Base-by-base conservation (phyloP, 2,113 vertebrate species). In the Amblyopsis rosae region DNA sequence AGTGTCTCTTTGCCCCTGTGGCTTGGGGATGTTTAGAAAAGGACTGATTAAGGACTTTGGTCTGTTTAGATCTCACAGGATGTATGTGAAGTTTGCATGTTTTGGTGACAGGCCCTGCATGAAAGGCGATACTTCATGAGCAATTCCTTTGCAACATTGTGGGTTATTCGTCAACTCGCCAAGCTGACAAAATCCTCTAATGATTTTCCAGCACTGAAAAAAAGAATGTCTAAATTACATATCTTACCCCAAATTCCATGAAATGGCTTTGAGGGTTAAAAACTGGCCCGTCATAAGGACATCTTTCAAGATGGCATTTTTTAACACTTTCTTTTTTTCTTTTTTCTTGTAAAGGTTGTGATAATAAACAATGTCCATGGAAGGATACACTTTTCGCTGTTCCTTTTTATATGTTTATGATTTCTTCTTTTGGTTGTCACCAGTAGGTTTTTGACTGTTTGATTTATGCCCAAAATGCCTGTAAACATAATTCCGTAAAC, bases 61-160 rank as follows among this genome's bases (percentile, higher is more conserved):
- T 77, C 73, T 88, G 84, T 89, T 89, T 87, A 75, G 81, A 82
- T 79, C 83, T 86, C 60, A 69, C 77, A 83, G 82, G 84, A 88
- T 87, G 86, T 77, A 87, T 87, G 84, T 81, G 75, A 81, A 84
- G 84, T 85, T 84, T 73, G 82, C 78, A 62, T 82, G 83, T 88
- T 90, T 89, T 56, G 65, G 75, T 82, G 79, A 82, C 85, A 81
- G 82, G 64, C 58, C 65, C 73, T 59, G 72, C 77, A 82, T 88
- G 87, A 83, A 90, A 88, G 83, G 69, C 11, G 72, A 91, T 87
- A 87, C 79, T 69, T 12, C 17, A 12, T 19, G 53, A 74, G 56
- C 13, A 48, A 63, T 70, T 70, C 50, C 69, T 69, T 70, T 41
- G 9, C 61, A 32, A 61, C 4, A 0, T 62, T 76, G 72, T 78